phyloP scores from a whole-genome alignment of 2,888 invertebrate species.

The Calliopum simillimum region DNA sequence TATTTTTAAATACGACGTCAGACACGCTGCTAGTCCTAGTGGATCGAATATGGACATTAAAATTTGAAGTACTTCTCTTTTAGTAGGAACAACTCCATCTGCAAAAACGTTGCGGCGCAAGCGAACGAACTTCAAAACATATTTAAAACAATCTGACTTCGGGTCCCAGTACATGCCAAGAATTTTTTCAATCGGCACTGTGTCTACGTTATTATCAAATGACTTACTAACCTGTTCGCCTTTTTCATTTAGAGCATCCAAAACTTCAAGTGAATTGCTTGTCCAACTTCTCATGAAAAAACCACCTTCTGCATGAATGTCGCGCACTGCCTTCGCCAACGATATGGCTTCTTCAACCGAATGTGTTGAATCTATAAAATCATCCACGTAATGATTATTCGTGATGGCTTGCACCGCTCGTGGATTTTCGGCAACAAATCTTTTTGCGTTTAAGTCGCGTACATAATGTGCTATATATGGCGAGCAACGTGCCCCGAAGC shows the following conservation, averaged over 20 bases:
- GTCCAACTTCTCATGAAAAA: conserved; percentile 39
- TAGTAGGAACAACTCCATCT: conserved; percentile 29
- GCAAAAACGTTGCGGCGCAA: conserved; percentile 33
- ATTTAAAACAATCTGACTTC: conserved; percentile 37
- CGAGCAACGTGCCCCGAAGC: conserved; percentile 35
- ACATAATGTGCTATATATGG: conserved; percentile 41
- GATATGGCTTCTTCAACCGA: background rate
- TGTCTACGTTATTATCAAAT: background rate
- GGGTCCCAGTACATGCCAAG: conserved; percentile 40
- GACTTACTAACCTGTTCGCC: background rate
- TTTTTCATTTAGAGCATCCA: background rate
- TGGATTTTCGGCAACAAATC: conserved; percentile 8
- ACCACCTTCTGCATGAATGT: conserved; percentile 31
- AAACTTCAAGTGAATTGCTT: conserved; percentile 20
- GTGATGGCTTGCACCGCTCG: conserved; percentile 35
- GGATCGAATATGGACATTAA: conserved; percentile 43
- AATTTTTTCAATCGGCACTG: conserved; percentile 29
- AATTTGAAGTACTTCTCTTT: conserved; percentile 38
- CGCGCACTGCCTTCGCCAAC: conserved; percentile 4
- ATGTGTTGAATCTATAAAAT: background rate
- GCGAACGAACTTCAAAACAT: conserved; percentile 40
- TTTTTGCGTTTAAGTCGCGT: conserved; percentile 36
- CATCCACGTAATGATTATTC: conserved; percentile 34
- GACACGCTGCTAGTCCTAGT: background rate
- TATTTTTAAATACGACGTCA: too few relatives aligned